Conservation (phyloP, 2,797 vertebrate species). For the Loris lydekkerianus region DNA sequence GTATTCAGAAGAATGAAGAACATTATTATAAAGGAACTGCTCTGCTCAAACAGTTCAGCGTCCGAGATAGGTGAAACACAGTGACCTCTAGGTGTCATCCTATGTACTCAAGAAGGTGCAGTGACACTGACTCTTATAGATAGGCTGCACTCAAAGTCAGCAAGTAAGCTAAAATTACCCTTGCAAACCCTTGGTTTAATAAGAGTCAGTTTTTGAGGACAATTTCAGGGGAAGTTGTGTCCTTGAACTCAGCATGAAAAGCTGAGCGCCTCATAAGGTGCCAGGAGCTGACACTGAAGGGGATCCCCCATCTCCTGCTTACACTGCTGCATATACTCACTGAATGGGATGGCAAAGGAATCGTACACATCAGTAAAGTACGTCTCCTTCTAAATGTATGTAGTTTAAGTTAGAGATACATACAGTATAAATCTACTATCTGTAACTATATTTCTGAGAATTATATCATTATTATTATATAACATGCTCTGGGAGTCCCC, state of each 20-base stretch:
- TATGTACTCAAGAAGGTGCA: not conserved
- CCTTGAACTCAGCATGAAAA: not conserved
- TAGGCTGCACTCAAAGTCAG: not conserved
- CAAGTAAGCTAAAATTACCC: slow-evolving; percentile 35
- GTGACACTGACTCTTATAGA: not conserved
- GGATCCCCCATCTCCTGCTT: not conserved
- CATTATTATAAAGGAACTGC: not conserved
- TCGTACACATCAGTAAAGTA: not conserved
- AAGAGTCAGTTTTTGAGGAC: not conserved
- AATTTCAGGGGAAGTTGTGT: not conserved
- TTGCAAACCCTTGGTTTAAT: not conserved
- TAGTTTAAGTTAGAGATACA: not conserved
- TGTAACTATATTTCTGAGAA: not conserved
- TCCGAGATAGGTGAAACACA: rapidly evolving
- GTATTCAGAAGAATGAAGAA: not conserved
- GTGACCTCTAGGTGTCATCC: not conserved
- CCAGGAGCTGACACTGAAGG: not conserved
- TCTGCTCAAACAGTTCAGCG: not conserved
- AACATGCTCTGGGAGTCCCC: not conserved
- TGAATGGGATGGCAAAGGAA: not conserved
- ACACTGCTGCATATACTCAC: too few relatives aligned
- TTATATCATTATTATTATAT: not conserved
- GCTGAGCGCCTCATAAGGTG: not conserved
- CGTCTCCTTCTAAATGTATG: not conserved
- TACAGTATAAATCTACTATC: not conserved